A percentile compares a stretch with the other conserved stretches of the same genome.
These are phyloP conservation scores for Trogon melanurus DNA, from an alignment of 2,113 vertebrate species.

Conservation along the genomic window DNA sequence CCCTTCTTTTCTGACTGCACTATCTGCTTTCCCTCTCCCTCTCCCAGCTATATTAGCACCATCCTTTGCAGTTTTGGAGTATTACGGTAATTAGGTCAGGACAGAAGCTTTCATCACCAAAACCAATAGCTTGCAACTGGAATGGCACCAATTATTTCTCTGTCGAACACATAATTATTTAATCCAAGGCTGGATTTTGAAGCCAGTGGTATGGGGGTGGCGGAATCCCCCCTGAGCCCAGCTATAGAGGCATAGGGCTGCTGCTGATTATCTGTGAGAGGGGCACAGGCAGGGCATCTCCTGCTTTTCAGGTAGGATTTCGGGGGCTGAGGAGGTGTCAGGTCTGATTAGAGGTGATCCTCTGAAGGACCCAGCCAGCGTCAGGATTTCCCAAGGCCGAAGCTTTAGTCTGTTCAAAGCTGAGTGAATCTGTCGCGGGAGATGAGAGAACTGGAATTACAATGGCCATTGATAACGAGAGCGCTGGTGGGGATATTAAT, in stretches of 20 bases:
- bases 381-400: background rate
- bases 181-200: background rate
- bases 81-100: slow-evolving; percentile 47
- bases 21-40: background rate
- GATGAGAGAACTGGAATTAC: background rate
- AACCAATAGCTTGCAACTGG: background rate
- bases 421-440: background rate
- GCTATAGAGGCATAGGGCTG: background rate
- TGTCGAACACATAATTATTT: background rate
- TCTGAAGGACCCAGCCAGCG: background rate
- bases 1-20: background rate
- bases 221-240: background rate
- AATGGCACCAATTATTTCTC: slow-evolving; percentile 5
- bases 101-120: slow-evolving; percentile 14
- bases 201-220: background rate
- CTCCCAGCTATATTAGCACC: background rate
- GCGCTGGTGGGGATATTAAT: background rate
- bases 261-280: background rate
- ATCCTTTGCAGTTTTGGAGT: background rate
- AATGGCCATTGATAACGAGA: background rate
- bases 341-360: background rate
- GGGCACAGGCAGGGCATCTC: fast-evolving
- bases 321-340: background rate
- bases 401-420: background rate
- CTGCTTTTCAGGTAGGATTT: background rate